Base-by-base conservation (phyloP, 2,888 invertebrate genomes). In the Nephrotoma appendiculata region DNA sequence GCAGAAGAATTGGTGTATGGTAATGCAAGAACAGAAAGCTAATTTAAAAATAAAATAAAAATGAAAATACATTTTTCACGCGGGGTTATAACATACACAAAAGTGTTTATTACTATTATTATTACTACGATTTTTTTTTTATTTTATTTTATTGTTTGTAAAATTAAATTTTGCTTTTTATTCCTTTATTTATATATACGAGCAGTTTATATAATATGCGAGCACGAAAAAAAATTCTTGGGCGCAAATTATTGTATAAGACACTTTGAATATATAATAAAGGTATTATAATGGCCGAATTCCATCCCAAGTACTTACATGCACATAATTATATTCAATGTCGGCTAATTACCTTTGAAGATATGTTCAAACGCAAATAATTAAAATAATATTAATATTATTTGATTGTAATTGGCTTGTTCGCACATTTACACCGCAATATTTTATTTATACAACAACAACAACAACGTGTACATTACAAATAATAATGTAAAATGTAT, bases 321-420 rank as follows among this genome's bases (percentile, higher is more conserved):
- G 12, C 31, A 71, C 9, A 71, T 71, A 71, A 7, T 2, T 71
- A 71, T 7, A 31, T n/a, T 19, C 57, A 71, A 31, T 84, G 84
- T 84, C 84, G 84, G 84, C 84, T 84, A 84, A 84, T 84, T 84
- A 84, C 12, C 84, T 84, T 84, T 84, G 84, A 84, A 42, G n/a
- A 42, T 41, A 42, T 42, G 43, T 84, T 84, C 84, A 42, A 84
- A 84, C 41, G 84, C 42, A 84, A 84, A 84, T 43, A 84, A 84
- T 42, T 84, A 42, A 84, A 84, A 84, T 84, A 42, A 84, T 43
- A 15, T 15, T 84, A 42, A 84, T 83, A 83, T 11, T 83, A 41
- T 41, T 83, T 31, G 31, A 83, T 6, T 84, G 42, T 84, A n/a
- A 84, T 42, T 42, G 43, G 84, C 15, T n/a, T 12, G 42, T 84